Base-by-base conservation (phyloP, 35 echinoderm and acorn worm genomes). In the Eucidaris tribuloides region DNA sequence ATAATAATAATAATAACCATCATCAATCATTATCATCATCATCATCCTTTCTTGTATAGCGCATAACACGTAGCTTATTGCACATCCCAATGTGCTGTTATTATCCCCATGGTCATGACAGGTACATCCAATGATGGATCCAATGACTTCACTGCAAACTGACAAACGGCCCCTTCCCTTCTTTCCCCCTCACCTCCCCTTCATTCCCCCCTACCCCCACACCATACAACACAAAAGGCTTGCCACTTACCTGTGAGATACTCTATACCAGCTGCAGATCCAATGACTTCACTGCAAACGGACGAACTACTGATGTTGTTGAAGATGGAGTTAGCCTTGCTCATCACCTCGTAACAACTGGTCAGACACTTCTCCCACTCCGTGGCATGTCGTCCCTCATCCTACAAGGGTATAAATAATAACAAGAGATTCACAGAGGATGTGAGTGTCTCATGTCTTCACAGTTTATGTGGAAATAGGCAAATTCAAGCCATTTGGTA, bases 201-300 rank as follows among this genome's bases (percentile, higher is more conserved):
- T n/a, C 36, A 33, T 2, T 68, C 71, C 71, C 91, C 87, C 4
- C 93, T 83, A 23, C 86, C 81, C 34, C 91, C 87, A 87, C 91
- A 87, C 93, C 91, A n/a, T 17, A 54, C 0, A 82, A 18, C n/a
- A n/a, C n/a, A 68, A 4, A 65, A 77, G 22, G n/a, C n/a, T n/a
- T n/a, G n/a, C n/a, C n/a, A n/a, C 20, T 82, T 61, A 99, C 96
- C 96, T 80, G 92, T 85, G n/a, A 99, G 77, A 40, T 99, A 99
- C 7, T 90, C 79, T 7, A 81, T 81, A 5, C 96, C 96, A 23
- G 88, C 85, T 20, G 63, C 60, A 23, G 96, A 99, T 22, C 70
- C 82, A 20, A 92, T 99, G 30, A 99, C 96, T 78, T 99, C 91
- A 58, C 78, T 93, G 72, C 96, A 99, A 14, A 99, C 87, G 11